Base-by-base conservation (phyloP, 2,113 vertebrate species). In the Falco punctatus region DNA sequence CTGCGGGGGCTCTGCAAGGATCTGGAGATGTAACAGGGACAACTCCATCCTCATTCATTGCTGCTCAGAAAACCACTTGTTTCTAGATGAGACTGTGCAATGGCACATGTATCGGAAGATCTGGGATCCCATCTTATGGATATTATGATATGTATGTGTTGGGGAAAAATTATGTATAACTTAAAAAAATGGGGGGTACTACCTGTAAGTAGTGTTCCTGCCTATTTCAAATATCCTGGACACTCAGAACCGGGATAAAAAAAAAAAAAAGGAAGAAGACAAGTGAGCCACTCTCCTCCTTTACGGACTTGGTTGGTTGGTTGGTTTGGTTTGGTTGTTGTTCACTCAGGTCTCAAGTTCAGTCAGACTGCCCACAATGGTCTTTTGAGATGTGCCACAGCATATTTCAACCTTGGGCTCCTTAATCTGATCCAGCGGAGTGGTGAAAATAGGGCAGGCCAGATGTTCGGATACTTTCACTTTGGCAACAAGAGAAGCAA, bases 381-480 rank as follows among this genome's bases (percentile, higher is more conserved):
- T 38, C 71, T 93, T 96, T 89, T 61, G 81, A 96, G 86, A 46
- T 87, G 58, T 46, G 96, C 90, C 97, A 97, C 96, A 92, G 78
- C 96, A 69, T 86, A 96, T 97, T 93, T 96, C 93, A 95, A 57
- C 86, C 73, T 96, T 94, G 94, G 97, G 96, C 96, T 98, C 96
- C 85, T 97, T 98, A 98, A 98, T 97, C 97, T 93, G 92, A 98
- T 97, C 80, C 90, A 94, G 87, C 62, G 90, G 84, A 80, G 67
- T 57, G 88, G 97, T 49, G 81, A 87, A 90, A 93, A 94, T 58
- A 83, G 97, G 97, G 96, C 97, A 97, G 96, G 98, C 98, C 97
- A 98, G 96, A 98, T 98, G 97, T 97, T 97, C 95, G 96, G 94
- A 96, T 70, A 78, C 88, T 90, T 97, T 98, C 96, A 96, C 97